Evolutionary conservation across 2,888 invertebrate species (phyloP).

Genomic region (Hesperia comma): DNA sequence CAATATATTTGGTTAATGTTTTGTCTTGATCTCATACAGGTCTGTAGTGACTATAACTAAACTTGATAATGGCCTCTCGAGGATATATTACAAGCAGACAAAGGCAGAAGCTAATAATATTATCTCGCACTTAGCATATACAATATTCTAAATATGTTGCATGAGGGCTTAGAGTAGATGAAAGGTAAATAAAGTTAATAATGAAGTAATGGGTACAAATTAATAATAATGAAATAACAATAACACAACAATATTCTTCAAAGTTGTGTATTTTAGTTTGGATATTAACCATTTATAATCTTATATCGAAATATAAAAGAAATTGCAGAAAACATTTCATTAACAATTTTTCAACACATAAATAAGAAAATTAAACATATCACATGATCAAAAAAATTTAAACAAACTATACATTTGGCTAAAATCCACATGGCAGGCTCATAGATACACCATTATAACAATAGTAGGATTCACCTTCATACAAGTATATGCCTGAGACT

Average conservation of each 20-base stretch:
- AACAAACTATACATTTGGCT: slow-evolving; percentile 82
- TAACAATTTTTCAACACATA: slow-evolving; percentile 79
- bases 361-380: slow-evolving; percentile 79
- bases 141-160: not conserved
- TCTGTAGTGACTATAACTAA: too few species aligned
- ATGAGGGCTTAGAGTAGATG: not conserved
- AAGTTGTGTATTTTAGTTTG: slow-evolving; percentile 79
- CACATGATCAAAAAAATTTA: slow-evolving; percentile 78
- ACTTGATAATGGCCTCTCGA: too few species aligned
- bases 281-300: slow-evolving; percentile 72
- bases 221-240: too few species aligned
- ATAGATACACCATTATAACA: slow-evolving; percentile 65
- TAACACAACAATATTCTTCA: slow-evolving; percentile 61
- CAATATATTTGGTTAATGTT: too few species aligned
- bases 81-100: too few species aligned
- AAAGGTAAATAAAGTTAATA: not conserved
- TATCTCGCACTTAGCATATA: not conserved
- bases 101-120: not conserved
- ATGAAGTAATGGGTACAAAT: too few species aligned
- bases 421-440: slow-evolving; percentile 67
- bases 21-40: too few species aligned
- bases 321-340: slow-evolving; percentile 68
- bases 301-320: slow-evolving; percentile 73
- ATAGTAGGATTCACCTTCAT: slow-evolving; percentile 57
- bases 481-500: slow-evolving; percentile 56